Percentiles rank a stretch among this genome's conserved stretches.
Conservation (phyloP, 2,888 invertebrate genomes). For the Agrotis ipsilon region DNA sequence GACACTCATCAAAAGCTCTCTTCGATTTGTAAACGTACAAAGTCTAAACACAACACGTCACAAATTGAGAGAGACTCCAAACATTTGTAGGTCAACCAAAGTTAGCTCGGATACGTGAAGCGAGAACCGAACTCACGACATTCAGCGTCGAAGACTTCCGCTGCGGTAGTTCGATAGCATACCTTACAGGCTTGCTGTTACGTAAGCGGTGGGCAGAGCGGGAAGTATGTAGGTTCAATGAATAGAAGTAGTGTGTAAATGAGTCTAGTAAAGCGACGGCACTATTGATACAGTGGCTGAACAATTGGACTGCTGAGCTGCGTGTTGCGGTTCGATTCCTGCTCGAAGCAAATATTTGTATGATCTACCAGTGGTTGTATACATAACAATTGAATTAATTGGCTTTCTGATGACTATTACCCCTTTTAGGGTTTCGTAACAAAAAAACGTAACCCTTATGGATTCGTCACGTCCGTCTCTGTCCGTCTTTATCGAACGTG, state of each 20-base stretch:
- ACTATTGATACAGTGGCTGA: too few species aligned
- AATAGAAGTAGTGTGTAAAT: too few species aligned
- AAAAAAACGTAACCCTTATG: too few species aligned
- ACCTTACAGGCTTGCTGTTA: background rate
- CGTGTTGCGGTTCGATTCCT: too few species aligned
- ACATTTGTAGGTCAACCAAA: slow-evolving; percentile 26
- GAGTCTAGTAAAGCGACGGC: background rate
- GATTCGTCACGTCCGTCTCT: too few species aligned
- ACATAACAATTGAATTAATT: too few species aligned
- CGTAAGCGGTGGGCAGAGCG: background rate
- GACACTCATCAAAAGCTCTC: background rate
- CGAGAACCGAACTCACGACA: slow-evolving; percentile 11
- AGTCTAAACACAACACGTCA: background rate
- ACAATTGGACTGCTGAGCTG: too few species aligned
- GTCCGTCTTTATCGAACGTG: too few species aligned
- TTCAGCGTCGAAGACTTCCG: slow-evolving; percentile 25
- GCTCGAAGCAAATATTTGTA: too few species aligned
- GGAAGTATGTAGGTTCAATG: background rate
- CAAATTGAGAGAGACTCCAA: slow-evolving; percentile 11
- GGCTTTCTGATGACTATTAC: too few species aligned
- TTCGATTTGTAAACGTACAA: background rate
- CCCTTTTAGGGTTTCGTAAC: too few species aligned
- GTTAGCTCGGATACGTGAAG: slow-evolving; percentile 24
- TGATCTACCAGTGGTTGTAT: too few species aligned
- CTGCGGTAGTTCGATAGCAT: slow-evolving; percentile 18